Base-by-base conservation (phyloP, 35 echinoderm and acorn worm species). In the Amphiura filiformis region DNA sequence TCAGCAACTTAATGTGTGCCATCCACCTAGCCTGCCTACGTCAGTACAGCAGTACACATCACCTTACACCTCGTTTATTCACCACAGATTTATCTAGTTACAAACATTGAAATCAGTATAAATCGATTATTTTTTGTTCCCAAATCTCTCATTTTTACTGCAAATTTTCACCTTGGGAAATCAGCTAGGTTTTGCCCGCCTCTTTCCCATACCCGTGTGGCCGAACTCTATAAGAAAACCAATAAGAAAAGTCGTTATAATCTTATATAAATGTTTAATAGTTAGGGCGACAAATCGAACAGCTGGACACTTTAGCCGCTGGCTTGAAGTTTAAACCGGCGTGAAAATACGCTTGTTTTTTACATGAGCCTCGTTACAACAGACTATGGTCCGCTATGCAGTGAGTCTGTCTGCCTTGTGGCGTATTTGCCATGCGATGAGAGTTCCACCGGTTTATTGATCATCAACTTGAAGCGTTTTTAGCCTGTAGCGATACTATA, bases 221-320 rank as follows among this genome's bases (percentile, higher is more conserved):
- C 61, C 61, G 26, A 70, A 70, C 61, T 70, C 15, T 30, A 70
- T 70, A 70, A 70, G 61, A 70, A 70, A 70, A 70, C 61, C 28
- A 70, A 70, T 70, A 70, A 70, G 61, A 70, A 70, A 26, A 70
- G 61, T 70, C 61, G 28, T 70, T 70, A 70, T 70, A 70, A 70
- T 70, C 61, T 70, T 70, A 47, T 47, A 47, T 47, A 47, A 47
- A 47, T 47, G 61, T 70, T 70, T 70, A 70, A 70, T 70, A 70
- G 61, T 70, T 70, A 15, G 28, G 61, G 28, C 61, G 61, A 70
- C 61, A 70, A 70, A 70, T 70, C 15, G 61, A 70, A 30, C 61
- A 70, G 61, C 28, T 70, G 61, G 61, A 11, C 26, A 70, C 61
- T 70, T 70, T 70, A 2, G 61, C 61, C 41, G 17, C 5, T 17